Evolutionary conservation across 2,888 invertebrate genomes (phyloP).

Genomic region (Phortica okadai): DNA sequence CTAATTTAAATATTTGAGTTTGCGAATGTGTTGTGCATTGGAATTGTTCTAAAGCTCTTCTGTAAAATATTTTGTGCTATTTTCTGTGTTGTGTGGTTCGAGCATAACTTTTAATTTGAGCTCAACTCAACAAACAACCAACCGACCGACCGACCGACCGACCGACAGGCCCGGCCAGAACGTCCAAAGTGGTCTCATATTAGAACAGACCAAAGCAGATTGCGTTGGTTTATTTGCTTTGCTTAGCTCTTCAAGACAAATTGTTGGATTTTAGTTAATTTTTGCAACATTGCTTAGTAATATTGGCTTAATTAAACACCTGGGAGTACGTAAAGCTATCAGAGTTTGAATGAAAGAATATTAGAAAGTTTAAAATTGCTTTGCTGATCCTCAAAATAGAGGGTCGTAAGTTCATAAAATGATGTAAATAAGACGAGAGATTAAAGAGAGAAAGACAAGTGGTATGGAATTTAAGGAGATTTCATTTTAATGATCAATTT

Average conservation of each 20-base stretch:
- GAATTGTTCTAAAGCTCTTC: neutral
- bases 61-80: neutral
- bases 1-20: slow-evolving; percentile 30
- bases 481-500: too few relatives aligned
- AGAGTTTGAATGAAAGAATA: too few relatives aligned
- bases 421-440: too few relatives aligned
- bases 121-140: neutral
- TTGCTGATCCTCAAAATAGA: too few relatives aligned
- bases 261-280: neutral
- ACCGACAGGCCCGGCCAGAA: too few relatives aligned
- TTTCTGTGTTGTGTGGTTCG: neutral
- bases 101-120: neutral
- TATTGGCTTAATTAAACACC: neutral
- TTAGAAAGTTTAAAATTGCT: too few relatives aligned
- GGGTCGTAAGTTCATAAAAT: too few relatives aligned
- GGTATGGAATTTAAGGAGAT: too few relatives aligned
- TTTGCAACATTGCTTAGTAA: neutral
- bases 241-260: neutral
- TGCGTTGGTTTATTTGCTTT: neutral
- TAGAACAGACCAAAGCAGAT: neutral
- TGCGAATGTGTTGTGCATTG: neutral
- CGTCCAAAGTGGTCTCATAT: neutral
- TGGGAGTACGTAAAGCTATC: too few relatives aligned
- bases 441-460: too few relatives aligned
- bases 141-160: neutral